Base-by-base conservation (phyloP, 2,888 invertebrate genomes). In the Phanerotoma sp. region DNA sequence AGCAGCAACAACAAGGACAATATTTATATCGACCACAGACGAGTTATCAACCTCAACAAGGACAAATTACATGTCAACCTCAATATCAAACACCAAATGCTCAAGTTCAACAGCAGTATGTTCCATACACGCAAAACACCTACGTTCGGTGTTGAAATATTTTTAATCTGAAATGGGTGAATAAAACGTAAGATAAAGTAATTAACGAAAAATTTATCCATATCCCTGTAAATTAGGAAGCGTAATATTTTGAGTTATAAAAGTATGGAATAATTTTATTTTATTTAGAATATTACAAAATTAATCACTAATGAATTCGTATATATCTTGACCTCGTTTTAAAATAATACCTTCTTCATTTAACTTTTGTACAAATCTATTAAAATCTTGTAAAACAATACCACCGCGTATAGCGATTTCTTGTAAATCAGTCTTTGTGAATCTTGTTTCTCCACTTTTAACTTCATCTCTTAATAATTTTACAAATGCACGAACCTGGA, bases 311-410 rank as follows among this genome's bases (percentile, higher is more conserved):
- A 82, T 78, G 54, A 86, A 79, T 78, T 90, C 86, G 69, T 89
- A 93, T 47, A 85, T 79, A 69, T 86, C 84, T 13, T 84, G 82
- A 1, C 87, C 90, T 77, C 91, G 93, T 69, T 93, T 87, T 61
- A 96, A 79, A 61, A 96, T 79, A 78, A 87, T 89, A 9, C 95
- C 94, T 74, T 93, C 91, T 66, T 86, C 82, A 74, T 96, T 96
- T 64, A 96, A 82, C 30, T 87, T 84, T 62, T 87, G 84, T 48
- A 96, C 82, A 44, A 94, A 81, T 60, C 84, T 83, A 44, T 82
- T 81, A 61, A 91, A 84, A 69, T 88, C 86, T 1, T 83, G 80
- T 33, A 81, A 75, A 1, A 82, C 73, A 35, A 95, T 81, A 3
- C 86, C 86, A 1, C 84, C 83, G 6, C 83, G 80, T 65, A 80